These are phyloP conservation scores for Phyto melanocephala DNA, from an alignment of 2,888 invertebrate species.

Conservation along the genomic window DNA sequence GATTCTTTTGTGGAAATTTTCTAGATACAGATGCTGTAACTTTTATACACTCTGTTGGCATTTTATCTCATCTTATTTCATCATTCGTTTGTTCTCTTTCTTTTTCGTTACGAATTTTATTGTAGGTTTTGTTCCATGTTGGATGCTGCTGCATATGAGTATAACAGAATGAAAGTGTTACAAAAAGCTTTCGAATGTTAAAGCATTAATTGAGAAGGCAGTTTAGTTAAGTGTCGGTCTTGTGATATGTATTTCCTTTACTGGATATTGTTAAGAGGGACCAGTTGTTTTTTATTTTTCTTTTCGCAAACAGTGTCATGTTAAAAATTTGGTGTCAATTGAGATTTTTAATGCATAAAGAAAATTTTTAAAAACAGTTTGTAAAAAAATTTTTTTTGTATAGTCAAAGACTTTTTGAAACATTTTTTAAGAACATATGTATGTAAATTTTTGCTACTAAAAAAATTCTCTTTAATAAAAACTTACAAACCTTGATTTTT, in stretches of 20 bases:
- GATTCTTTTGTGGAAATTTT: conserved; percentile 61
- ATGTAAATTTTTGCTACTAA: no score
- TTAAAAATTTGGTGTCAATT: no score
- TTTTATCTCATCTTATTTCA: not conserved
- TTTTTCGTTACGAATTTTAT: not conserved
- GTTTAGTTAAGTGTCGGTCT: conserved; percentile 13
- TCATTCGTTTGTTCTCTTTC: not conserved
- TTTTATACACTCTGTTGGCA: conserved; percentile 39
- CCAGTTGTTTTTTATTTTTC: no score
- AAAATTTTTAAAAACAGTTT: no score
- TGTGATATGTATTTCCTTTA: conserved; percentile 10
- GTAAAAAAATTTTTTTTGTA: no score
- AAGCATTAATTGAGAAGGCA: conserved; percentile 25
- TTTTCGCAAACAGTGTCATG: no score
- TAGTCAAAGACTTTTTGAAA: no score
- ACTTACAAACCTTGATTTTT: no score
- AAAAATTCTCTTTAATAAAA: no score
- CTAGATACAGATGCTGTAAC: conserved; percentile 62
- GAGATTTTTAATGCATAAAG: no score
- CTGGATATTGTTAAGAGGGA: not conserved
- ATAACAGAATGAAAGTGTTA: not conserved
- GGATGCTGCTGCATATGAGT: conserved; percentile 14
- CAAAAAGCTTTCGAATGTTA: conserved; percentile 16
- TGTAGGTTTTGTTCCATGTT: conserved; percentile 7
- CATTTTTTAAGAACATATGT: no score